A percentile compares a stretch with the other conserved stretches of the same genome.
Conservation (phyloP, 2,888 invertebrate species). For the Cistogaster globosa region DNA sequence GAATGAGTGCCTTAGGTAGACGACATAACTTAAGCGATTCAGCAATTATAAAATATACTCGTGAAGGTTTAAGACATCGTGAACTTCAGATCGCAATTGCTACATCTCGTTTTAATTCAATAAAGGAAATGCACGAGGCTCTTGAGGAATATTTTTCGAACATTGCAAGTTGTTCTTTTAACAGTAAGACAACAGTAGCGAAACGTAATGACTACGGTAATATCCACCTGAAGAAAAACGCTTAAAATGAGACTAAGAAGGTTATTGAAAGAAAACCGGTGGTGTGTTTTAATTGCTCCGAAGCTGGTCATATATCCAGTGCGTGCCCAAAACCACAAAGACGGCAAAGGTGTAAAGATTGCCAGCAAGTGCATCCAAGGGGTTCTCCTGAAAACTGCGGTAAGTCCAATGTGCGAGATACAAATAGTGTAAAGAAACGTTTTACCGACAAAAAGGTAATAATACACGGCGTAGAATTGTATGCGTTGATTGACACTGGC, state of each 20-base stretch:
- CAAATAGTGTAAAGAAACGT: too few relatives aligned
- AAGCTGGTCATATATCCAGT: too few relatives aligned
- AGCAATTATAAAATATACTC: too few relatives aligned
- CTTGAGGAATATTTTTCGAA: conserved; percentile 32
- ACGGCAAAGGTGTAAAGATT: conserved; percentile 12
- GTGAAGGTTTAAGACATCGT: too few relatives aligned
- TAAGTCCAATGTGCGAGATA: background rate
- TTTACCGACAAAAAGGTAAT: too few relatives aligned
- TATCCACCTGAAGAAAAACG: background rate
- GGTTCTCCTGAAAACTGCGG: conserved; percentile 29
- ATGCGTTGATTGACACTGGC: background rate
- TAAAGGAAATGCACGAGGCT: conserved; percentile 29
- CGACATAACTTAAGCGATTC: too few relatives aligned
- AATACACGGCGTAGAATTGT: too few relatives aligned
- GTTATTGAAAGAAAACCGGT: too few relatives aligned
- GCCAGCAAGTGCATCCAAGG: conserved; percentile 9
- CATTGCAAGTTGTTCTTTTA: background rate
- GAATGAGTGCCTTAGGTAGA: conserved; percentile 46
- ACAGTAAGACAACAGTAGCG: background rate
- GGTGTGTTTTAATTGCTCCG: too few relatives aligned
- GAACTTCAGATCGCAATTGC: too few relatives aligned
- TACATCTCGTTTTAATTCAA: too few relatives aligned
- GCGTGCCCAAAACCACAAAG: background rate
- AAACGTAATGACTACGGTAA: background rate
- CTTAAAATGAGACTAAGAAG: background rate